phyloP scores from a whole-genome alignment of 2,113 vertebrate species.

The Drymodes brunneopygia region DNA sequence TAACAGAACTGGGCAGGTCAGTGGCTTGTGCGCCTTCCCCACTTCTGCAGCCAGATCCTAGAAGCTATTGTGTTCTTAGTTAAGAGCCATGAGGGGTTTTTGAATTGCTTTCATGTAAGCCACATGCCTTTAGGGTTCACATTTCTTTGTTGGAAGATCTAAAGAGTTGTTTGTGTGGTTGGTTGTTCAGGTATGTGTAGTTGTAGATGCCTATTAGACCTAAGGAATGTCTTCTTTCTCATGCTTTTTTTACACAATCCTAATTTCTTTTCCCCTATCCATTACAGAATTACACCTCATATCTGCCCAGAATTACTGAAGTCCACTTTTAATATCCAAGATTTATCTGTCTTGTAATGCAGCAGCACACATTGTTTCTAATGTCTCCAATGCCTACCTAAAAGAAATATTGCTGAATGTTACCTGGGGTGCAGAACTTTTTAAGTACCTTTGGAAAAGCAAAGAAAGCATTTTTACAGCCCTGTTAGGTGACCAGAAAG shows the following conservation, averaged over 20 bases:
- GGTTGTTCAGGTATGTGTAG: not conserved
- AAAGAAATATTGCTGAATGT: not conserved
- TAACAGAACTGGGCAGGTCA: not conserved
- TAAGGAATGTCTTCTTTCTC: not conserved
- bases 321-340: not conserved
- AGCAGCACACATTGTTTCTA: not conserved
- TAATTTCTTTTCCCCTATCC: not conserved
- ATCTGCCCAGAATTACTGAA: not conserved
- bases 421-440: not conserved
- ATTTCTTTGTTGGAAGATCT: not conserved
- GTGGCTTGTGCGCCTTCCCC: not conserved
- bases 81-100: fast-evolving
- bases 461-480: not conserved
- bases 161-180: not conserved
- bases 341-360: not conserved
- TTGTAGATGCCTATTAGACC: not conserved
- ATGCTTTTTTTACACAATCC: not conserved
- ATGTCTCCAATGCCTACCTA: not conserved
- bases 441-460: not conserved
- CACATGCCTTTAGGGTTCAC: not conserved
- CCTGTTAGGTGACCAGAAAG: not conserved
- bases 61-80: not conserved
- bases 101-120: not conserved
- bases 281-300: not conserved
- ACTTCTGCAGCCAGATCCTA: not conserved